Evolutionary conservation across 1,140 invertebrate species (phyloP).

Genomic region (Drosophila ohnishii): DNA sequence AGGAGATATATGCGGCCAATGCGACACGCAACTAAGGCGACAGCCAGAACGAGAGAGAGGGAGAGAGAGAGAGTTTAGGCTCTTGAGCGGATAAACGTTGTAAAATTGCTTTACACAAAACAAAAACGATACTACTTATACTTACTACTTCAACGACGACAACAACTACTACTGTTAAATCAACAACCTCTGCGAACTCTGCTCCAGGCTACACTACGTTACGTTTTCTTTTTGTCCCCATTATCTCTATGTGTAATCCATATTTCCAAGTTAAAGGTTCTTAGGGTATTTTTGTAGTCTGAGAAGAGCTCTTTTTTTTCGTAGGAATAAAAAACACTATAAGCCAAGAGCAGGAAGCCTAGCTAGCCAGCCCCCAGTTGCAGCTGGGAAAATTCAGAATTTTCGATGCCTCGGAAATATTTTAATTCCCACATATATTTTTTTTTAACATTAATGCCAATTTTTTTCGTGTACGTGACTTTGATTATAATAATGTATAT

Average conservation of each 20-base stretch:
- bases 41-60: too few species aligned
- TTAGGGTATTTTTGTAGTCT: slow-evolving; percentile 72
- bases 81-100: slow-evolving; percentile 45
- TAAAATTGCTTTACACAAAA: slow-evolving; percentile 38
- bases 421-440: slow-evolving; percentile 6
- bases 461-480: slow-evolving; percentile 28
- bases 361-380: slow-evolving; percentile 35
- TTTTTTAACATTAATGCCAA: slow-evolving; percentile 11
- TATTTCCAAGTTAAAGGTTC: slow-evolving; percentile 68
- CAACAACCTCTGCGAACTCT: slow-evolving; percentile 33
- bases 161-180: slow-evolving; percentile 31
- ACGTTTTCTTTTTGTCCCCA: slow-evolving; percentile 37
- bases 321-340: slow-evolving; percentile 3
- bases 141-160: slow-evolving; percentile 15
- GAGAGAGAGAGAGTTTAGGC: background rate
- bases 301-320: slow-evolving; percentile 61
- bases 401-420: slow-evolving; percentile 30
- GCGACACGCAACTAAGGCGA: slow-evolving; percentile 26
- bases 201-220: slow-evolving; percentile 43
- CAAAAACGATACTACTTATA: slow-evolving; percentile 23
- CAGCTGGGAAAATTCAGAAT: slow-evolving; percentile 17
- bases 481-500: slow-evolving; percentile 39
- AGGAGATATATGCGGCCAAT: slow-evolving; percentile 50
- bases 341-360: slow-evolving; percentile 34
- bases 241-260: slow-evolving; percentile 56